Evolutionary conservation across 2,113 vertebrate genomes (phyloP).

Genomic region (Lasiurus borealis): DNA sequence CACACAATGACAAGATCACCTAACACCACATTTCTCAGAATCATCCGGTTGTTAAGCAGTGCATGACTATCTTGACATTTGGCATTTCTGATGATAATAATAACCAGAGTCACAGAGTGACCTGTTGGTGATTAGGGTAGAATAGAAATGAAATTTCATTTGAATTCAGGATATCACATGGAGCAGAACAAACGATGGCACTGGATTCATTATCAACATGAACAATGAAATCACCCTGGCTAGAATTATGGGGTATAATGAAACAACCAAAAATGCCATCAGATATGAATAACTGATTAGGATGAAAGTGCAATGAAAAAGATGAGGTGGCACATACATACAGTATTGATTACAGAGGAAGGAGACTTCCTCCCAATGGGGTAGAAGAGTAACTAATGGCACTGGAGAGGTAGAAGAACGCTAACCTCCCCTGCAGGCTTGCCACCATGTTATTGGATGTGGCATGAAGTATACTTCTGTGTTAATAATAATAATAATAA

Average conservation of each 20-base stretch:
- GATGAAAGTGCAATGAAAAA: not conserved
- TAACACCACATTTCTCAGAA: not conserved
- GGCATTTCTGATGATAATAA: not conserved
- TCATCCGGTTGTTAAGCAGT: not conserved
- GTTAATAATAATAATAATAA: not conserved
- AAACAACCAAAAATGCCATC: not conserved
- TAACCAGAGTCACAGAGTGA: not conserved
- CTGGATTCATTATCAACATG: not conserved
- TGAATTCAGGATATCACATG: not conserved
- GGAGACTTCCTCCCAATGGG: fast-evolving
- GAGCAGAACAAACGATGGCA: not conserved
- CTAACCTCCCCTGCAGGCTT: not conserved
- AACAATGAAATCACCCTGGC: not conserved
- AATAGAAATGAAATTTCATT: not conserved
- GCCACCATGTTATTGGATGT: not conserved
- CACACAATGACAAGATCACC: not conserved
- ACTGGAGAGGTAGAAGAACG: not conserved
- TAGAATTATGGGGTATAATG: not conserved
- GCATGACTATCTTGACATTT: not conserved
- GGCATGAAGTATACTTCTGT: not conserved
- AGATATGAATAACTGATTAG: not conserved
- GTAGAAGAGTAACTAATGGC: not conserved
- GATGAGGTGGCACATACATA: not conserved
- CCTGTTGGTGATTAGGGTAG: not conserved
- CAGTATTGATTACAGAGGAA: not conserved